Conservation (phyloP, 2,797 vertebrate genomes). For the Podarcis siculus region DNA sequence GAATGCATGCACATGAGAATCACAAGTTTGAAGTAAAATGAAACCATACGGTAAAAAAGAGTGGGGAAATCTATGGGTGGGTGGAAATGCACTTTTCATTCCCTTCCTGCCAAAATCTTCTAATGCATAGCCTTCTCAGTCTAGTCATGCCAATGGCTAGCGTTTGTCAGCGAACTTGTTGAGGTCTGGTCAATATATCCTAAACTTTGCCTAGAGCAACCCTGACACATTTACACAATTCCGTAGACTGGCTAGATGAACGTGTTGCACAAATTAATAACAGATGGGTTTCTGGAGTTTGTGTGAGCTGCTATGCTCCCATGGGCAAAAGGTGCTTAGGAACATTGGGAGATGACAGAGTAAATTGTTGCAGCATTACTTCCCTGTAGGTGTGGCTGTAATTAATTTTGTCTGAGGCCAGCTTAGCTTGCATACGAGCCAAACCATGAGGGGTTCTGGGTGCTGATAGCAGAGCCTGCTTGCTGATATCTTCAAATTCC, state of each 20-base stretch:
- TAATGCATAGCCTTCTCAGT: not conserved
- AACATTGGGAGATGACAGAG: not conserved
- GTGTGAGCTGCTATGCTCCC: not conserved
- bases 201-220: not conserved
- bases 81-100: not conserved
- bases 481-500: not conserved
- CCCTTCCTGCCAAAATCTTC: not conserved
- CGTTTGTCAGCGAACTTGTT: not conserved
- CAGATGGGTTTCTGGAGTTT: not conserved
- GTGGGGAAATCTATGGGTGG: not conserved
- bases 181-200: not conserved
- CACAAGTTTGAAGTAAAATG: not conserved
- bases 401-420: constrained; percentile 20
- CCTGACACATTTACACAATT: not conserved
- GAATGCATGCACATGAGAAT: not conserved
- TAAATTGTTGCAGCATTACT: not conserved
- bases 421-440: not conserved
- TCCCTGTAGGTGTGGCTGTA: not conserved
- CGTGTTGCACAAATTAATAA: not conserved
- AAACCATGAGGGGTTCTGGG: not conserved
- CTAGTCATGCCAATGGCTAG: not conserved
- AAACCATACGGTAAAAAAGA: not conserved
- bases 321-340: not conserved
- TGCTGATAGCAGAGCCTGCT: not conserved
- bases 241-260: not conserved